Evolutionary conservation across 92 coral and sea anemone species (phyloP).

Genomic region (Epizoanthus rinbou): DNA sequence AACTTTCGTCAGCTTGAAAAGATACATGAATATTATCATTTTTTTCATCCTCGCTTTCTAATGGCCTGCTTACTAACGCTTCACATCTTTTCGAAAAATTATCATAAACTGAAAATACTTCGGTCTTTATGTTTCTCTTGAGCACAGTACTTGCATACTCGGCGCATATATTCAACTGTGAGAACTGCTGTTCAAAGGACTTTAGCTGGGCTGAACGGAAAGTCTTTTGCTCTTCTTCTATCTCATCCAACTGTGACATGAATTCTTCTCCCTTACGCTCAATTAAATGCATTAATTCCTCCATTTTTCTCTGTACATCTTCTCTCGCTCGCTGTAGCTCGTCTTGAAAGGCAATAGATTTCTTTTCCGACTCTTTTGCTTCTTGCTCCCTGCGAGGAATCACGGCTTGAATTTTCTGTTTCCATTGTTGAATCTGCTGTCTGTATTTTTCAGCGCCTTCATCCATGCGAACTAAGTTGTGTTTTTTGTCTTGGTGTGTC

Average conservation of each 20-base stretch:
- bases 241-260: slow-evolving; percentile 40
- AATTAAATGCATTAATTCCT: slow-evolving; percentile 36
- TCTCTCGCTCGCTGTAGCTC: slow-evolving; percentile 13
- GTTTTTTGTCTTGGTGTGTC: slow-evolving; percentile 6
- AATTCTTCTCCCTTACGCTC: slow-evolving; percentile 39
- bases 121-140: slow-evolving; percentile 27
- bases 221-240: slow-evolving; percentile 32
- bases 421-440: slow-evolving; percentile 8
- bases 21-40: slow-evolving; percentile 18
- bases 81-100: slow-evolving; percentile 27
- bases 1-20: slow-evolving; percentile 38
- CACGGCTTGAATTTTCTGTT: slow-evolving; percentile 32
- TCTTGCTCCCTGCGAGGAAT: slow-evolving; percentile 37
- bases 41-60: slow-evolving; percentile 31
- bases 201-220: slow-evolving; percentile 33
- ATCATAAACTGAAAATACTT: slow-evolving; percentile 25
- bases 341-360: background rate
- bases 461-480: slow-evolving; percentile 27
- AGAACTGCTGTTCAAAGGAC: slow-evolving; percentile 24
- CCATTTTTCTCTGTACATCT: slow-evolving; percentile 33
- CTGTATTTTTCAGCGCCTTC: slow-evolving; percentile 37
- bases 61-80: slow-evolving; percentile 25
- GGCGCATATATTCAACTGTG: slow-evolving; percentile 16
- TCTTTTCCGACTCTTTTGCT: slow-evolving; percentile 32
- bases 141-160: slow-evolving; percentile 23